phyloP scores from a whole-genome alignment of 2,888 invertebrate species.

The Drymonia ruficornis region DNA sequence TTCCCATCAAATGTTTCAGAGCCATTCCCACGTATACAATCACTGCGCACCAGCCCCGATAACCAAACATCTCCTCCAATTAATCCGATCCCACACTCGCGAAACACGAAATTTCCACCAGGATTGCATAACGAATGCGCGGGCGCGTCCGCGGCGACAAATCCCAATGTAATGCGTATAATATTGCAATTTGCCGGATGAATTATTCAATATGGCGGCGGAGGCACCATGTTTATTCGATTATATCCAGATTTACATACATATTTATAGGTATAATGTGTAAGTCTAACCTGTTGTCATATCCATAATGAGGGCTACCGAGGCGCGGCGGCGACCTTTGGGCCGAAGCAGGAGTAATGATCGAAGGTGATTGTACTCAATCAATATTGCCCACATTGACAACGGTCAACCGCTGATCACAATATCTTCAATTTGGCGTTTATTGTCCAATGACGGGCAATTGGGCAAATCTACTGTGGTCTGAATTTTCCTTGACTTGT shows the following conservation, averaged over 20 bases:
- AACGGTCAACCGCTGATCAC: too few relatives aligned
- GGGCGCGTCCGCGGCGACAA: slow-evolving; percentile 60
- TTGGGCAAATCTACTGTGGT: too few relatives aligned
- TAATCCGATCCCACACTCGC: slow-evolving; percentile 6
- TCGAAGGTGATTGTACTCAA: too few relatives aligned
- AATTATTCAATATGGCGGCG: slow-evolving; percentile 73
- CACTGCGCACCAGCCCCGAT: background rate
- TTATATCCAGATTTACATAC: slow-evolving; percentile 56
- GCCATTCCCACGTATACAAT: background rate
- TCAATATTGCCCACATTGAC: too few relatives aligned
- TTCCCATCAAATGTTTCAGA: too few relatives aligned
- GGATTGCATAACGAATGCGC: slow-evolving; percentile 43
- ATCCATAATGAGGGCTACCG: slow-evolving; percentile 38
- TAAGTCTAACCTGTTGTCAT: slow-evolving; percentile 43
- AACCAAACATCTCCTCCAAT: background rate
- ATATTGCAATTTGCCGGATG: slow-evolving; percentile 78
- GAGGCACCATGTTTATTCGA: slow-evolving; percentile 64
- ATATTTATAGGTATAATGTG: slow-evolving; percentile 42
- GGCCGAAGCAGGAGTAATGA: background rate
- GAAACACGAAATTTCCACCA: slow-evolving; percentile 32
- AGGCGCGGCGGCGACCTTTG: slow-evolving; percentile 8
- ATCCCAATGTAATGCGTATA: slow-evolving; percentile 74
- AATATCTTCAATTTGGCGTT: too few relatives aligned
- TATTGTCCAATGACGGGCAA: too few relatives aligned
- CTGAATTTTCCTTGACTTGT: too few relatives aligned